Evolutionary conservation across 2,797 vertebrate genomes (phyloP), one percentile per base, ranked within the genome.

Genomic region (Fistularia commersonii): DNA sequence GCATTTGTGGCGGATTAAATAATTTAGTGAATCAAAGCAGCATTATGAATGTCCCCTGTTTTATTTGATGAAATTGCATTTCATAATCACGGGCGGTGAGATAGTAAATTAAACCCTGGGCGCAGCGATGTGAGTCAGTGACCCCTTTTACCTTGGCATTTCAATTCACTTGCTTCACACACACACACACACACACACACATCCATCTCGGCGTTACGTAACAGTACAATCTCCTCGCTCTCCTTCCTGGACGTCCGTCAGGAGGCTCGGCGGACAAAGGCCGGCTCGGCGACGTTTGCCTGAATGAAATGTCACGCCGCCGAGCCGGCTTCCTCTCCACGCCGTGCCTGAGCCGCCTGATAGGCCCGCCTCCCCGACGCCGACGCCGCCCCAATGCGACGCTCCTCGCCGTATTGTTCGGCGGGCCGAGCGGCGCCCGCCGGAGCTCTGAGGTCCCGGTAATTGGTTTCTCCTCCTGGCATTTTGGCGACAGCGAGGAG

Each of bases 401-500:
- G 53, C 11, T 56, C 72, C 78, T 54, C n/a, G 42, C 41, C n/a
- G 64, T 61, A 80, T 80, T 80, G 81, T 86, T 58, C 40, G 51
- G 48, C 58, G 47, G 74, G 62, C 67, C 36, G 60, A 65, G 72
- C 72, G 73, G 66, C 75, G 66, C 51, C 65, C 61, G 76, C 66
- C 44, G 8, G 32, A 55, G 66, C 73, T 76, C 79, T 81, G 83
- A 84, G 58, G 12, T 67, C 57, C 45, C 48, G 67, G 79, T 85
- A 84, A 89, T 87, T 81, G 79, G 61, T 84, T 88, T 82, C 79
- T 64, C 64, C 64, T 60, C 23, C 23, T 4, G 68, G 54, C 57
- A 46, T 38, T 3, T 57, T 32, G 64, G 68, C 58, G 23, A n/a
- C 23, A 4, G 23, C 23, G 23, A 23, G 4, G 23, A 62, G 48